Evolutionary conservation across 2,888 invertebrate genomes (phyloP).

Genomic region (Pecten maximus): DNA sequence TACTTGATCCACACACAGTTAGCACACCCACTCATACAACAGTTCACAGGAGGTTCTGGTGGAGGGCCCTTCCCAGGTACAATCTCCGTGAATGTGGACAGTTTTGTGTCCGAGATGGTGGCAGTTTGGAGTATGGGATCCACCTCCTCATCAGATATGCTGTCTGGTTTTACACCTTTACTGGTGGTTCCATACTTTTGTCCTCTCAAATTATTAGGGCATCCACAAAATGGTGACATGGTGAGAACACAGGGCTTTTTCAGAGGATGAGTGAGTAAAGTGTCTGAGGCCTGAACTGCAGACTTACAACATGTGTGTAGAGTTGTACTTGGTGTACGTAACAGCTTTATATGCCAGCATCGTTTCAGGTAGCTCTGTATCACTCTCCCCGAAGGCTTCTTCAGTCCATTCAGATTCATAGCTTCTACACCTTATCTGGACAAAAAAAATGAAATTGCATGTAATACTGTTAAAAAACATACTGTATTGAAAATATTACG

Average conservation of each 20-base stretch:
- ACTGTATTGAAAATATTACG: too few species aligned
- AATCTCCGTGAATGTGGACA: slow-evolving; percentile 54
- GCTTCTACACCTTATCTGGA: background rate
- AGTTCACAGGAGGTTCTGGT: slow-evolving; percentile 90
- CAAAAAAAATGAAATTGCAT: background rate
- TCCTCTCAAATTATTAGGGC: background rate
- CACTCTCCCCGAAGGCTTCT: background rate
- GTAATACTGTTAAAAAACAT: too few species aligned
- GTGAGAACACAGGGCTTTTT: background rate
- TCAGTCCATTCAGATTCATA: background rate
- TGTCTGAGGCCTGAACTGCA: background rate
- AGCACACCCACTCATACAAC: slow-evolving; percentile 95
- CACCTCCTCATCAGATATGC: slow-evolving; percentile 49
- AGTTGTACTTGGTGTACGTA: background rate
- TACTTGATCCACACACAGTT: slow-evolving; percentile 97
- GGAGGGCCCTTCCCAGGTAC: slow-evolving; percentile 80
- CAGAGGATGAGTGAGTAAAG: background rate
- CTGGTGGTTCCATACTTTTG: background rate
- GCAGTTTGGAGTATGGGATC: slow-evolving; percentile 60
- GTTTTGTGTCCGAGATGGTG: slow-evolving; percentile 46
- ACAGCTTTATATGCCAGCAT: background rate
- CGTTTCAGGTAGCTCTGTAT: background rate
- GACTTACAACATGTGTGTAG: background rate
- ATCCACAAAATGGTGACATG: background rate
- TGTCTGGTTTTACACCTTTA: background rate